Base-by-base conservation (phyloP, 2,888 invertebrate genomes). In the Blastobasis adustella region DNA sequence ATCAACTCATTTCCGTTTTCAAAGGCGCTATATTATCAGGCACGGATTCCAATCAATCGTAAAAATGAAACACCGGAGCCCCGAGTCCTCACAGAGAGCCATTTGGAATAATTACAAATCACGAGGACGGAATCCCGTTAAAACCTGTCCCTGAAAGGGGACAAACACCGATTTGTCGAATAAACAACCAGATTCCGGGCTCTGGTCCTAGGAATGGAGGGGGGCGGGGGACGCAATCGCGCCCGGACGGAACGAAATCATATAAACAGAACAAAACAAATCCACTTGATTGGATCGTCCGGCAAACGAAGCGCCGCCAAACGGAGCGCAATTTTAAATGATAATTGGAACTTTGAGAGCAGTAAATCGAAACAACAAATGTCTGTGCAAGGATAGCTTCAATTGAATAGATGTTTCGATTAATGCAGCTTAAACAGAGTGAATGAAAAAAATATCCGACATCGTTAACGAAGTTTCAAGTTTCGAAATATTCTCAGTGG, bases 201-300 rank as follows among this genome's bases (percentile, higher is more conserved):
- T 23, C 10, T 10, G n/a, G 7, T 38, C 38, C 46, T 23, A 8
- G 46, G 9, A 10, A 38, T 10, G 38, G 10, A 47, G 7, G 10
- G 10, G 10, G 39, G 5, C 46, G 6, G 10, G 23, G 9, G 37
- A 5, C 39, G 46, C 48, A 42, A 49, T 45, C 45, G 45, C 23
- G 23, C 9, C 23, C 40, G 45, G n/a, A 40, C 8, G 46, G 38
- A 37, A 10, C 46, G 46, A 10, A 42, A 37, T 43, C 42, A 50
- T 50, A 47, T 51, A 51, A 47, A 51, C 50, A 51, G 50, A 50
- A 51, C 43, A 51, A 51, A 51, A 51, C 43, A 51, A 46, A 51
- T 43, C 45, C 38, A 43, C 23, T 47, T 51, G 50, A 51, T 51
- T 51, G 50, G 50, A 51, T 51, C 50, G 50, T n/a, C 41, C 41